Conservation (phyloP, 2,888 invertebrate genomes). For the Gandaritis pyraliata region DNA sequence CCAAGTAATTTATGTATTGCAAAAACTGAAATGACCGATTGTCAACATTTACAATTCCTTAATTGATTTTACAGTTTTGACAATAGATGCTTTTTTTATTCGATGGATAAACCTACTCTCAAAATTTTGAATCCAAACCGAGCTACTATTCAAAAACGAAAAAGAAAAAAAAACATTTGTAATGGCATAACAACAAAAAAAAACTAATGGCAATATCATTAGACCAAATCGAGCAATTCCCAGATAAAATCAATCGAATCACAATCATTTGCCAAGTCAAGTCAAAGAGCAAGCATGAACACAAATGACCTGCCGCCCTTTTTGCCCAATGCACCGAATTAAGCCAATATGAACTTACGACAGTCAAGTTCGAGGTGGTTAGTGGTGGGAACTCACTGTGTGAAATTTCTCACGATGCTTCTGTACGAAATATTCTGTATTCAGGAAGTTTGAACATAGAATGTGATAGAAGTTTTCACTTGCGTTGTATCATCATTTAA, state of each 20-base stretch:
- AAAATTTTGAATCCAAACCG: too few species aligned
- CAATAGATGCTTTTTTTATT: too few species aligned
- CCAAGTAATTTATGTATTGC: too few species aligned
- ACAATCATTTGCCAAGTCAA: slow-evolving; percentile 44
- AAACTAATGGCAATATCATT: slow-evolving; percentile 3
- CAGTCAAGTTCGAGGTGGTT: slow-evolving; percentile 45
- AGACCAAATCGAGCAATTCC: not conserved
- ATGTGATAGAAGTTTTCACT: not conserved
- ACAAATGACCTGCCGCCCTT: slow-evolving; percentile 48
- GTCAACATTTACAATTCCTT: too few species aligned
- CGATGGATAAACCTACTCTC: too few species aligned
- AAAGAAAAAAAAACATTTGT: too few species aligned
- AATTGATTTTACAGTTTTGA: too few species aligned
- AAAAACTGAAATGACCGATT: too few species aligned
- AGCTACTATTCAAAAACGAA: too few species aligned
- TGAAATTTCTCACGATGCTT: slow-evolving; percentile 32
- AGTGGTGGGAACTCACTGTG: slow-evolving; percentile 28
- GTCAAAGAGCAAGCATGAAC: slow-evolving; percentile 50
- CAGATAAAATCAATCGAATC: slow-evolving; percentile 34
- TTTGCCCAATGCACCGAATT: slow-evolving; percentile 52
- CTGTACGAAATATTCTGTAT: not conserved
- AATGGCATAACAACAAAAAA: not conserved
- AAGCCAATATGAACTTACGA: slow-evolving; percentile 53
- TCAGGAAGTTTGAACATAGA: not conserved
- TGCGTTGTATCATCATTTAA: not conserved